Evolutionary conservation across 1,140 invertebrate genomes (phyloP).

Genomic region (Gryon sp.): DNA sequence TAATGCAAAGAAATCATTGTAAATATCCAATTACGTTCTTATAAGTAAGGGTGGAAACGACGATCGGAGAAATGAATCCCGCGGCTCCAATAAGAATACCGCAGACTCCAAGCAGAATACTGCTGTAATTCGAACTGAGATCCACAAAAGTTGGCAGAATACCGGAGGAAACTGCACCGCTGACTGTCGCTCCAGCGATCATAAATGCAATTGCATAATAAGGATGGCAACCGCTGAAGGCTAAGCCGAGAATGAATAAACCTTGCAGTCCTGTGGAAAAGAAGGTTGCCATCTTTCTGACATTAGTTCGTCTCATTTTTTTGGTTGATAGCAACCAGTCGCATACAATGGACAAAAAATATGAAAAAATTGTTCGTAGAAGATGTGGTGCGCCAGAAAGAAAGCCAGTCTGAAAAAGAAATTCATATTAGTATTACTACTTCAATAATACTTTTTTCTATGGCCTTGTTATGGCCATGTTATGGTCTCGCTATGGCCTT

Average conservation of each 20-base stretch:
- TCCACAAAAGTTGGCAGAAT: constrained; percentile 83
- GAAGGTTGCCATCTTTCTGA: constrained; percentile 83
- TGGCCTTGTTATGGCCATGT: too few species aligned
- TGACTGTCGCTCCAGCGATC: constrained; percentile 81
- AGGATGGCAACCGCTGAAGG: constrained; percentile 83
- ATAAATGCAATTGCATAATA: constrained; percentile 82
- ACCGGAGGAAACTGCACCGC: constrained; percentile 84
- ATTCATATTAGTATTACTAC: too few species aligned
- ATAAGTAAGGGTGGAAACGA: constrained; percentile 83
- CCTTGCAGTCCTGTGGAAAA: constrained; percentile 82
- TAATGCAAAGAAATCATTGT: too few species aligned
- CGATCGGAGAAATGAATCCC: constrained; percentile 82
- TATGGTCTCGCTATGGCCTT: too few species aligned
- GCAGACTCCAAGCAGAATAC: constrained; percentile 81
- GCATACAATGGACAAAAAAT: constrained; percentile 81
- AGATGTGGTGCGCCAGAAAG: constrained; percentile 84
- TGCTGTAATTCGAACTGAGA: constrained; percentile 85
- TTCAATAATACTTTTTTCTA: too few species aligned
- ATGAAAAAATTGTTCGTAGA: constrained; percentile 82
- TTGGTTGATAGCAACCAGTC: constrained; percentile 82
- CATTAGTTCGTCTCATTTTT: constrained; percentile 82
- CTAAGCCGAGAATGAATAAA: constrained; percentile 81
- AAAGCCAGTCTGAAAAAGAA: constrained; percentile 85
- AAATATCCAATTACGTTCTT: constrained; percentile 83
- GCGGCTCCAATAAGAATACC: constrained; percentile 79